Conservation (phyloP, 1,140 invertebrate species). For the Drosophila guanche region DNA sequence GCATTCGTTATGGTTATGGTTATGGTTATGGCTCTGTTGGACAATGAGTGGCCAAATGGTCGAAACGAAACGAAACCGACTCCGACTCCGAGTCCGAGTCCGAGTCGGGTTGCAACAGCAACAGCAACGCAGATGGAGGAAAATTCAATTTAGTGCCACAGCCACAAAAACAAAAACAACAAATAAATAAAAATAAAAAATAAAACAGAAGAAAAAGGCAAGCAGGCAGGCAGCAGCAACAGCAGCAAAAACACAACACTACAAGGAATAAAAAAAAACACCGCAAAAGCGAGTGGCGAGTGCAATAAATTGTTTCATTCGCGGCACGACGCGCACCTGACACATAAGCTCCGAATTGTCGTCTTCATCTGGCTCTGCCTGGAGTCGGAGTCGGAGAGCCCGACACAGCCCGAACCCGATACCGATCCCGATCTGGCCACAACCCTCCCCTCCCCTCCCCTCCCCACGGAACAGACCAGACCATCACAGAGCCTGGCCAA, state of each 20-base stretch:
- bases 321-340: slow-evolving; percentile 72
- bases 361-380: slow-evolving; percentile 57
- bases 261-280: slow-evolving; percentile 25
- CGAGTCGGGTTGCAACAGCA: slow-evolving; percentile 32
- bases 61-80: slow-evolving; percentile 16
- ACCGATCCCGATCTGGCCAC: slow-evolving; percentile 36
- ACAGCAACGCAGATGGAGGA: slow-evolving; percentile 30
- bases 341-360: slow-evolving; percentile 76
- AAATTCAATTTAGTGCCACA: slow-evolving; percentile 68
- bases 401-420: neutral
- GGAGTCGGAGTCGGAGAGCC: slow-evolving; percentile 2
- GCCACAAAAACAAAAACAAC: slow-evolving; percentile 21
- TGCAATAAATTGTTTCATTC: slow-evolving; percentile 79
- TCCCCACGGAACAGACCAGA: slow-evolving; percentile 9
- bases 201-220: neutral
- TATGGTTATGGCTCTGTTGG: slow-evolving; percentile 29
- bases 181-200: neutral
- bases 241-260: slow-evolving; percentile 1
- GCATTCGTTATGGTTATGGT: slow-evolving; percentile 46
- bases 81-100: neutral
- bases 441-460: slow-evolving; percentile 10
- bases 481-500: too few species aligned
- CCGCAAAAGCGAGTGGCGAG: slow-evolving; percentile 40
- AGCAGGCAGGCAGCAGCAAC: neutral
- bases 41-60: slow-evolving; percentile 44